Evolutionary conservation across 2,113 vertebrate genomes (phyloP), one percentile per base, ranked within the genome.

Genomic region (Spilogale gracilis): DNA sequence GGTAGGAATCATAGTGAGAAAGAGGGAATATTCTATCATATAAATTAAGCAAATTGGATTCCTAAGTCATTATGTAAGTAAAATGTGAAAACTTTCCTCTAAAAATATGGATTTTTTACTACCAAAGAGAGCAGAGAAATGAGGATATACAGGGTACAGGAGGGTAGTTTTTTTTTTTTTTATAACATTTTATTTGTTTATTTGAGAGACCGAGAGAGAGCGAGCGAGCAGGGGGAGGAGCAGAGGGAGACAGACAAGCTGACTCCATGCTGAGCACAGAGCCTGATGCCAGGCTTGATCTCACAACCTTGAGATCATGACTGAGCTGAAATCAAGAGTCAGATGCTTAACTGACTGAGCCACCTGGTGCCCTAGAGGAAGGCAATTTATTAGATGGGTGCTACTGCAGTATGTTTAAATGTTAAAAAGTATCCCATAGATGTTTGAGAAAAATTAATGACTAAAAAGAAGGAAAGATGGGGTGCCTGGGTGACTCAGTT

Each of bases 41-140:
- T 74, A 94, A 90, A 76, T 61, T 78, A 80, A 92, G 95, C 54
- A 83, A 67, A 94, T 89, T 32, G 45, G 63, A 84, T 0, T 48
- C 27, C 0, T 45, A 54, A 96, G 20, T 83, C 50, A 56, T 52
- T 93, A 10, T n/a, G 13, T 79, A 14, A 63, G 3, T 86, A 78
- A 91, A 97, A 69, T 54, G 0, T 71, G 43, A 32, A 21, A 91
- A 23, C 43, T 80, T 91, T 67, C 23, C 50, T 85, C 8, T 82
- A 67, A 61, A 69, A 81, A 88, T 79, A 20, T 11, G 48, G 5
- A 58, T 83, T 79, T 86, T 90, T 91, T 80, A 54, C 43, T 92
- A 54, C 21, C 74, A 92, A 97, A 93, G 61, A 30, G 50, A 94
- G 9, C 52, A 71, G 23, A 61, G 23, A 91, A 48, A 79, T 58